These are phyloP conservation scores for Oophaga sylvatica DNA, from an alignment of 2,797 vertebrate genomes.

Conservation along the genomic window DNA sequence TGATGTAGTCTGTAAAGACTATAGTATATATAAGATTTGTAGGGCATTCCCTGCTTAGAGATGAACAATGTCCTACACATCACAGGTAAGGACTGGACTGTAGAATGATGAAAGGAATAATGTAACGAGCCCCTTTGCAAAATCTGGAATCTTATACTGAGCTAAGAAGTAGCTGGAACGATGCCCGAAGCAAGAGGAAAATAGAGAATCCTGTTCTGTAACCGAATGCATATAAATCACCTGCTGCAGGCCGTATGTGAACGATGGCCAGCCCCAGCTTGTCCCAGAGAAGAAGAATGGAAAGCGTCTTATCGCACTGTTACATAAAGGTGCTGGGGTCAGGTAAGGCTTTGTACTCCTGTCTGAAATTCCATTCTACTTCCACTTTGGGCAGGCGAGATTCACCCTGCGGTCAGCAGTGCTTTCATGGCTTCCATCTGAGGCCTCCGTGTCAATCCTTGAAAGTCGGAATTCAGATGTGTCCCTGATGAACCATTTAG, in stretches of 20 bases:
- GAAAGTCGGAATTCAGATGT: no score
- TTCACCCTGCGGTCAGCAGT: no score
- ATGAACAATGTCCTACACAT: neutral
- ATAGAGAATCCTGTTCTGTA: neutral
- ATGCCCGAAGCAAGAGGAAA: neutral
- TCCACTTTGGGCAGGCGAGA: no score
- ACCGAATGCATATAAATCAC: neutral
- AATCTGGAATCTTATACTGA: neutral
- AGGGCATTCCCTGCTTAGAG: no score
- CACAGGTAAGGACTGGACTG: neutral
- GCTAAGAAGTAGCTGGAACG: neutral
- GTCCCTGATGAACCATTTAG: no score
- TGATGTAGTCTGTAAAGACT: no score
- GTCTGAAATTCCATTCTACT: no score
- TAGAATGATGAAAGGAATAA: neutral
- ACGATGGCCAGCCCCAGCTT: neutral
- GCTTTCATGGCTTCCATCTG: no score
- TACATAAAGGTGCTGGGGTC: neutral
- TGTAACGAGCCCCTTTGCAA: neutral
- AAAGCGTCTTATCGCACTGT: neutral
- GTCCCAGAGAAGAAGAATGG: neutral
- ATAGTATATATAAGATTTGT: no score
- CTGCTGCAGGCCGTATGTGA: neutral
- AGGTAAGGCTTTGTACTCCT: no score
- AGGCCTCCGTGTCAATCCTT: no score